Conservation (phyloP, 2,888 invertebrate species). For the Clistopyga incitator region DNA sequence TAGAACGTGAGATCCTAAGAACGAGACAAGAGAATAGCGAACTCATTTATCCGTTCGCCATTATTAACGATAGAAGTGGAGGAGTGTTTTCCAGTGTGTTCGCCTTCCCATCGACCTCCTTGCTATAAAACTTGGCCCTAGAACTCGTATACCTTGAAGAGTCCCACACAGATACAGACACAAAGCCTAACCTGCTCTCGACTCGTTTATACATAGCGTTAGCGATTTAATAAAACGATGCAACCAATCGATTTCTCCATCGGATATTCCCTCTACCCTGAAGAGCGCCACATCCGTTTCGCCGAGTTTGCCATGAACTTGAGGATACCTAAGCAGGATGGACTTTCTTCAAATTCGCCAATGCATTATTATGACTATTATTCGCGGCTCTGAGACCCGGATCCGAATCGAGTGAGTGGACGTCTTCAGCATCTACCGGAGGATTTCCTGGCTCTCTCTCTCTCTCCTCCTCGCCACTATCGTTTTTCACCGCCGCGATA, state of each 20-base stretch:
- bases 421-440: neutral
- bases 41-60: slow-evolving; percentile 68
- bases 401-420: slow-evolving; percentile 38
- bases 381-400: slow-evolving; percentile 11
- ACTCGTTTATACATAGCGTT: slow-evolving; percentile 3
- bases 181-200: slow-evolving; percentile 10
- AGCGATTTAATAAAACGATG: slow-evolving; percentile 29
- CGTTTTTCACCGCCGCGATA: neutral
- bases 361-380: slow-evolving; percentile 1
- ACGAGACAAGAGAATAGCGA: slow-evolving; percentile 68
- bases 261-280: slow-evolving; percentile 1
- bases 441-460: neutral
- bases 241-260: slow-evolving; percentile 32
- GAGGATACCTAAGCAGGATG: slow-evolving; percentile 15
- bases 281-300: slow-evolving; percentile 5
- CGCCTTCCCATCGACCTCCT: slow-evolving; percentile 60
- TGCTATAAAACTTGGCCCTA: slow-evolving; percentile 57
- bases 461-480: neutral
- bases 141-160: slow-evolving; percentile 46
- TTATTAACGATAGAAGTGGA: slow-evolving; percentile 67
- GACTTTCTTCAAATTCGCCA: slow-evolving; percentile 13
- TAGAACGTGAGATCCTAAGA: slow-evolving; percentile 65
- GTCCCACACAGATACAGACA: slow-evolving; percentile 2
- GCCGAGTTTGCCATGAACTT: slow-evolving; percentile 17
- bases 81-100: slow-evolving; percentile 57